Base-by-base conservation (phyloP, 2,888 invertebrate genomes). In the Linnaemya tessellans region DNA sequence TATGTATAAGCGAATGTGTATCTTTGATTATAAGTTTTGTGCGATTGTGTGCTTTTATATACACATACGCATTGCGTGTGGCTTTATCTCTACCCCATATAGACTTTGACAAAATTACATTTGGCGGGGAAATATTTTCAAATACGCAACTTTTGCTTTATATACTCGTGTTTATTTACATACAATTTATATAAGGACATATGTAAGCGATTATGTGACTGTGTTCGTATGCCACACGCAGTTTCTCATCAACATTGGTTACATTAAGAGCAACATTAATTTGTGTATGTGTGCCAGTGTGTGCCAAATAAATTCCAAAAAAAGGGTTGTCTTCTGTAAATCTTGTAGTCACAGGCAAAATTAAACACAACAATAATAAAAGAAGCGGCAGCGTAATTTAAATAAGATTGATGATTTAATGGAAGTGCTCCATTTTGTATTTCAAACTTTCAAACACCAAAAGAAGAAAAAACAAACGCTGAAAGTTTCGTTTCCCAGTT, bases 241-340 rank as follows among this genome's bases (percentile, higher is more conserved):
- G 82, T 82, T 82, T 82, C 71, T 79, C 82, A 82, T 79, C 82
- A 75, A 82, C 49, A 80, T 82, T 75, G 74, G 82, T 79, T 70
- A 75, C 75, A 62, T 65, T 73, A 38, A 35, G 15, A 15, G 22
- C 22, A 5, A 2, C 20, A 15, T 22, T 22, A 11, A 1, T n/a
- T n/a, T 60, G 51, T 11, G 67, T 58, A 7, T 25, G 56, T 25
- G 22, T 30, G 15, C 1, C 22, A 41, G 25, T 51, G 38, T 71
- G 62, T 46, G 54, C 20, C 18, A 43, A 68, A 25, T 75, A 49
- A 70, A 25, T 54, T 0, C 20, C 13, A 18, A 58, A 75, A 58
- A 85, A 85, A 85, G 85, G 85, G 85, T 85, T 85, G 85, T 71
- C 65, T 54, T 30, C 60, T 20, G 56, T 20, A 70, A 62, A 70